A percentile compares a stretch with the other conserved stretches of the same genome.
These are phyloP conservation scores for Tragelaphus oryx DNA, from an alignment of 2,797 vertebrate species.

Conservation along the genomic window DNA sequence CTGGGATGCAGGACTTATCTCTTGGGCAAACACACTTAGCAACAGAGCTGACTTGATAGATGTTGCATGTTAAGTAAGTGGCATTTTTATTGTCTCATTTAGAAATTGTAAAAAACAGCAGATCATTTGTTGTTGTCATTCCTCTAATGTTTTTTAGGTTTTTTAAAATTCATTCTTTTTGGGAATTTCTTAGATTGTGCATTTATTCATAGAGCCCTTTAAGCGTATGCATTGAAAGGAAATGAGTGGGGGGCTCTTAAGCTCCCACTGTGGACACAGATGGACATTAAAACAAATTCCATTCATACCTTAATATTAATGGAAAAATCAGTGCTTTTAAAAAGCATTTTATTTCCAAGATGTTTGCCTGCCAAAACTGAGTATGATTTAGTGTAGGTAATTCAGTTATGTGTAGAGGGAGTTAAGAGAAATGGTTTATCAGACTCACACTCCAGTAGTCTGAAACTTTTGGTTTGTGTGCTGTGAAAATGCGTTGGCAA, in stretches of 20 bases:
- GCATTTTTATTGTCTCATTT: not conserved
- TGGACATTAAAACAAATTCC: conserved; percentile 36
- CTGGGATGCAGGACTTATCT: not conserved
- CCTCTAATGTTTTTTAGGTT: not conserved
- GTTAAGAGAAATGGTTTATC: conserved; percentile 64
- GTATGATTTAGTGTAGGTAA: conserved; percentile 52
- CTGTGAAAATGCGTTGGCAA: not conserved
- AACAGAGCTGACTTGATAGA: not conserved
- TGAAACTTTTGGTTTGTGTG: conserved; percentile 24
- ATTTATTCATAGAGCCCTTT: not conserved
- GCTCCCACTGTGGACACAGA: conserved; percentile 13
- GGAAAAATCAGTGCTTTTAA: conserved; percentile 68
- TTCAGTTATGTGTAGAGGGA: conserved; percentile 58
- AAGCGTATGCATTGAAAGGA: not conserved
- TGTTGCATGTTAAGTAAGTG: not conserved
- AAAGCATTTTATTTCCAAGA: conserved; percentile 68
- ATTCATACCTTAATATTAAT: conserved; percentile 65
- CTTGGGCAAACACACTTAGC: not conserved
- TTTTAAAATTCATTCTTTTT: not conserved
- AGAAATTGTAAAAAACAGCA: not conserved
- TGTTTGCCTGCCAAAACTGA: conserved; percentile 71
- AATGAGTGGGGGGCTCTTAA: conserved; percentile 1
- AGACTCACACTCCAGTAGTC: conserved; percentile 42
- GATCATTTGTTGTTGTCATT: not conserved
- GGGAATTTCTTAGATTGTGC: not conserved